These are phyloP conservation scores for Ictalurus furcatus DNA, from an alignment of 2,113 vertebrate genomes.

Conservation along the genomic window DNA sequence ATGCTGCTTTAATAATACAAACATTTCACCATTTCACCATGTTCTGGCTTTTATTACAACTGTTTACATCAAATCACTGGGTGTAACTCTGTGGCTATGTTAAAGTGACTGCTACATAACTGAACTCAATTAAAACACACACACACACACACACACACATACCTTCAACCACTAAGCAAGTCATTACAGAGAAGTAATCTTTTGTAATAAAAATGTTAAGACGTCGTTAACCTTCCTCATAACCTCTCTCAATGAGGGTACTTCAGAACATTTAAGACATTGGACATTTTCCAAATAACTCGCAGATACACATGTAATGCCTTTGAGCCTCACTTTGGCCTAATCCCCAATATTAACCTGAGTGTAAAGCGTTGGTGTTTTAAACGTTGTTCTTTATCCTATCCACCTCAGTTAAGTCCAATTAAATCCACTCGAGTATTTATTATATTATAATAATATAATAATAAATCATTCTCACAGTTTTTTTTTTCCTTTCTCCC, in stretches of 20 bases:
- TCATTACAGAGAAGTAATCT: constrained; percentile 42
- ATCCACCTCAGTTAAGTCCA: not conserved
- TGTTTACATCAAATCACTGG: constrained; percentile 8
- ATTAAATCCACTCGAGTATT: not conserved
- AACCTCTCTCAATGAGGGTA: constrained; percentile 31
- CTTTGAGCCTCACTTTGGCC: constrained; percentile 24
- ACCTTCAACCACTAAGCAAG: constrained; percentile 27
- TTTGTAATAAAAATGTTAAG: constrained; percentile 43
- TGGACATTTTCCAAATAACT: constrained; percentile 43
- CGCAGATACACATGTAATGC: constrained; percentile 26
- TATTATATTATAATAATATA: not conserved
- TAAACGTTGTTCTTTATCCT: not conserved
- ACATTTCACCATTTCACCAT: not conserved
- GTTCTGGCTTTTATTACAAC: not conserved
- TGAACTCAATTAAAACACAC: constrained; percentile 3
- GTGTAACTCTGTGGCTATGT: not conserved
- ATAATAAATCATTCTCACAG: not conserved
- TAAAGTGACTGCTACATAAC: constrained; percentile 6
- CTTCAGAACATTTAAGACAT: constrained; percentile 38
- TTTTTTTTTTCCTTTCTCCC: not conserved
- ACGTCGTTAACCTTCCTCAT: constrained; percentile 46
- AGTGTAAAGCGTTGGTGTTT: not conserved
- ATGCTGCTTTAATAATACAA: not conserved
- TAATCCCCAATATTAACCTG: constrained; percentile 7
- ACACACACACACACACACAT: not conserved